Evolutionary conservation across 2,888 invertebrate species (phyloP), one percentile per base, ranked within the genome.

Genomic region (Chrysomela aeneicollis): DNA sequence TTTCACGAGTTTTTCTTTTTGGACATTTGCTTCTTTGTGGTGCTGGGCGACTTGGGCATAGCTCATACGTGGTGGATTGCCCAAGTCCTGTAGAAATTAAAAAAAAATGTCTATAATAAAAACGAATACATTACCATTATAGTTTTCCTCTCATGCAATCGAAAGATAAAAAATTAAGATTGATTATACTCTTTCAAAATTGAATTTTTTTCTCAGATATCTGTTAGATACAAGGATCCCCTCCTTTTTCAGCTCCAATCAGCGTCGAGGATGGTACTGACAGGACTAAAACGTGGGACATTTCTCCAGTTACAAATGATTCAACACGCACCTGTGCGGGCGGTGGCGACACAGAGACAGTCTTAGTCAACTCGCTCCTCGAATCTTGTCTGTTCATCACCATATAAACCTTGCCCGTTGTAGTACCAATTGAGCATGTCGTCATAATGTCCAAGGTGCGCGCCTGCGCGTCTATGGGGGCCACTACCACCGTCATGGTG

Each of bases 31-130:
- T 69, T 87, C 86, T 74, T 87, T 87, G 73, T 87, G 86, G 78
- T 88, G 87, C 77, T 89, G 89, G 42, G 89, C 89, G 66, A 88
- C 89, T 81, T 89, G 89, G 67, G 89, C 89, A 79, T 89, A 89
- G 78, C 88, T 89, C 78, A 89, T 83, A 68, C 84, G 81, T 32
- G 83, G 82, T 21, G 82, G 81, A 70, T 82, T 78, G 52, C 73
- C 73, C 50, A 59, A 66, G 19, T 71, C 71, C 71, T 71, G 54
- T n/a, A 19, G 47, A 62, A 18, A 61, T 26, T 17, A 49, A 2
- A n/a, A 22, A 50, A 49, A 61, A 8, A 21, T 21, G 6, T 18
- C 26, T n/a, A 35, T 19, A 35, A 21, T 51, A 10, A 35, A n/a
- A n/a, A n/a, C n/a, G n/a, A n/a, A n/a, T n/a, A n/a, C n/a, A n/a